phyloP scores from a whole-genome alignment of 2,113 vertebrate species.

The Pseudorectes ferrugineus region DNA sequence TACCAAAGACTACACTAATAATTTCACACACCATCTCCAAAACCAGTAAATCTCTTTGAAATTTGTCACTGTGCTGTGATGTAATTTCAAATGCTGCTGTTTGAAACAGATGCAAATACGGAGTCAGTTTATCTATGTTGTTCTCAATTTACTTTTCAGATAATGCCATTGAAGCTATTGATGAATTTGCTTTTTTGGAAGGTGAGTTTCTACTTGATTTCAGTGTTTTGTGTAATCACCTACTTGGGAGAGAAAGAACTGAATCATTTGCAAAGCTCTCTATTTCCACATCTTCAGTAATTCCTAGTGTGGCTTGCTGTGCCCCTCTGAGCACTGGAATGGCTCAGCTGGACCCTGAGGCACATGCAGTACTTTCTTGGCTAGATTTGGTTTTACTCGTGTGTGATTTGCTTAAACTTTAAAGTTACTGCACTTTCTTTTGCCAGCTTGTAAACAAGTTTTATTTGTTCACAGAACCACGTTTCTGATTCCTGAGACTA shows the following conservation, averaged over 20 bases:
- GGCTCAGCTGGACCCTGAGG: not conserved
- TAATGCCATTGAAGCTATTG: slow-evolving; percentile 92
- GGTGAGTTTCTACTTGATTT: slow-evolving; percentile 70
- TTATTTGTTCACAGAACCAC: not conserved
- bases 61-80: not conserved
- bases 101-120: not conserved
- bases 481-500: not conserved
- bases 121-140: not conserved
- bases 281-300: not conserved
- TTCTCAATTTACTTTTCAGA: slow-evolving; percentile 71
- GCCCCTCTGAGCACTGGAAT: not conserved
- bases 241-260: not conserved
- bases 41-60: not conserved
- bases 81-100: not conserved
- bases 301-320: not conserved
- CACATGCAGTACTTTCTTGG: accelerated
- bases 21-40: not conserved
- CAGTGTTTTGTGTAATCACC: not conserved
- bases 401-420: not conserved
- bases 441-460: not conserved
- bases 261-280: not conserved
- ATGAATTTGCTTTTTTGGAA: slow-evolving; percentile 97
- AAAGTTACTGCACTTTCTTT: not conserved
- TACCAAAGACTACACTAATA: not conserved
- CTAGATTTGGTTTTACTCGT: not conserved